Evolutionary conservation across 2,888 invertebrate genomes (phyloP), one percentile per base, ranked within the genome.

Genomic region (Salpingus planirostris): DNA sequence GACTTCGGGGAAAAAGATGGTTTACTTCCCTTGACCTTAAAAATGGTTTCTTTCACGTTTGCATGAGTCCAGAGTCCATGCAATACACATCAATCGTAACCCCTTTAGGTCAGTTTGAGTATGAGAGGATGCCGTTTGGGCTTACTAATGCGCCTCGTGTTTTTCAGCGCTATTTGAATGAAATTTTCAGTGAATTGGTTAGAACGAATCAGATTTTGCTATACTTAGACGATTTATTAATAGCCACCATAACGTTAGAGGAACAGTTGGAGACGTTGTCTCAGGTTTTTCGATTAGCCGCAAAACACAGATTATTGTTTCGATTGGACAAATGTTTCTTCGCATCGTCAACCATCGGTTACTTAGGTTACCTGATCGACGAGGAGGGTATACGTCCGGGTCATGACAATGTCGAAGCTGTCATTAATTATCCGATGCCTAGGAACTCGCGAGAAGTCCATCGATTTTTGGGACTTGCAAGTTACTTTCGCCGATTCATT

Each of bases 91-190:
- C 40, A 2, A 47, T 50, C 22, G 40, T 50, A 1, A 44, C 46
- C 6, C 47, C 46, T 2, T 24, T 43, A 11, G 47, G 47, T 2
- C 47, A 47, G 12, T 49, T 29, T 24, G 44, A 49, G 28, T 47
- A 36, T 12, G 4, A 32, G 3, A 31, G 21, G n/a, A 43, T 52
- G 44, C 47, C 50, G 0, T 49, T 49, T 15, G 44, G 50, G 2
- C 27, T 50, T 8, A 31, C 31, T 8, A 52, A 46, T 23, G 43
- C 43, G n/a, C 46, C 47, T 2, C 31, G 43, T 10, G 33, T 35
- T 4, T 50, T 50, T 21, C 32, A 33, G 10, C 21, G 36, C 10
- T 36, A 23, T 15, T 28, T 34, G n/a, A 27, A 18, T 13, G 3
- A 11, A 1, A 21, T 29, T 3, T 21, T 36, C 6, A 5, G 1